Evolutionary conservation across 2,113 vertebrate species (phyloP).

Genomic region (Heterochromis multidens): DNA sequence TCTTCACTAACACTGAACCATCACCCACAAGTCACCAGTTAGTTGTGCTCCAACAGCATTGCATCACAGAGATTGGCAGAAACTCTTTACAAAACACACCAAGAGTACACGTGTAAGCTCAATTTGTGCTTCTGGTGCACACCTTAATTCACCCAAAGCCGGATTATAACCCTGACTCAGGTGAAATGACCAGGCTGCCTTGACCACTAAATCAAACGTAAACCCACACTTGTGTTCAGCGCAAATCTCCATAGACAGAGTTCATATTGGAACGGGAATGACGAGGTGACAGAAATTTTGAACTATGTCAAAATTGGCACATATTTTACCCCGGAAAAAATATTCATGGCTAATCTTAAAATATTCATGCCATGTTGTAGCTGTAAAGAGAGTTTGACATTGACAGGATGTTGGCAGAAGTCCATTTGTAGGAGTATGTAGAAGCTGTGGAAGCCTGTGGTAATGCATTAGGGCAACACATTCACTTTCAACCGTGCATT

Average conservation of each 20-base stretch:
- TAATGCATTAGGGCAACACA: not conserved
- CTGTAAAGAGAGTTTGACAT: conserved; percentile 16
- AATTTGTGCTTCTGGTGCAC: not conserved
- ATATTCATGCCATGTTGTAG: conserved; percentile 20
- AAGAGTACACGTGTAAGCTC: not conserved
- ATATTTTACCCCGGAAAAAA: not conserved
- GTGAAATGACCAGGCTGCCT: conserved; percentile 10
- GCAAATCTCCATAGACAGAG: not conserved
- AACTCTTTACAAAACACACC: not conserved
- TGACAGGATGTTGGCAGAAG: conserved; percentile 14
- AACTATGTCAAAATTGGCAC: not conserved
- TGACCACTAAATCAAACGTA: not conserved
- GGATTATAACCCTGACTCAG: conserved; percentile 20
- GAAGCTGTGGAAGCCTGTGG: not conserved
- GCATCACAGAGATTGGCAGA: not conserved
- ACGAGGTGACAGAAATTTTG: not conserved
- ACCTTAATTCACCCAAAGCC: conserved; percentile 30
- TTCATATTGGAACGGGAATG: not conserved
- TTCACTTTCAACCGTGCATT: conserved; percentile 5
- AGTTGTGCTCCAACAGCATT: not conserved
- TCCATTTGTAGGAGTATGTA: conserved; percentile 7
- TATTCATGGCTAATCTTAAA: not conserved
- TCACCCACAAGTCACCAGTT: not conserved
- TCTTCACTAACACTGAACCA: not conserved
- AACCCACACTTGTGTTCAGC: not conserved